Conservation (phyloP, 2,797 vertebrate genomes). For the Falco cherrug region DNA sequence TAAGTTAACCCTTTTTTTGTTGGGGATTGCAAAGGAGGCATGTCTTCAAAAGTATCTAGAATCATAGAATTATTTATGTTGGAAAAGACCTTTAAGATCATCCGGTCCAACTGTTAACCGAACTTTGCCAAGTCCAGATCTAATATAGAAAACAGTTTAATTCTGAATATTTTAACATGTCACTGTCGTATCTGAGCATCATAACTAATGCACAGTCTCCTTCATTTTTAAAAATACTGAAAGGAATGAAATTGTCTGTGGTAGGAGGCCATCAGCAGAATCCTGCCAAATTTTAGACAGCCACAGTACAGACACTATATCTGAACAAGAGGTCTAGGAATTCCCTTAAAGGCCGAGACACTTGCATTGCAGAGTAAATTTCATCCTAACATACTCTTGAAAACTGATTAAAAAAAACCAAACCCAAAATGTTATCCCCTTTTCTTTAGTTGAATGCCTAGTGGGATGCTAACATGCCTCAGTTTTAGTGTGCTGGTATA, state of each 20-base stretch:
- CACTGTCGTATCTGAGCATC: fast-evolving
- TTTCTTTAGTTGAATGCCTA: neutral
- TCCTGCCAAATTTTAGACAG: neutral
- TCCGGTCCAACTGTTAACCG: neutral
- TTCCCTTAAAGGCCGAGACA: neutral
- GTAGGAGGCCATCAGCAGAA: neutral
- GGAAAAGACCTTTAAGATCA: neutral
- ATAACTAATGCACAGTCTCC: neutral
- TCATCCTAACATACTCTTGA: neutral
- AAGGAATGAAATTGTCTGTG: neutral
- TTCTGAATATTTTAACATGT: neutral
- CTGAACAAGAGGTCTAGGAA: neutral
- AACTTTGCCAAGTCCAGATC: neutral
- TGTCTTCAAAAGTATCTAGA: neutral
- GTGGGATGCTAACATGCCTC: neutral
- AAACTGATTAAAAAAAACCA: neutral
- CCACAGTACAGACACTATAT: neutral
- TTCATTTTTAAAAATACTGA: neutral
- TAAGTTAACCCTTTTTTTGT: neutral
- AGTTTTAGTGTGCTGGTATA: neutral
- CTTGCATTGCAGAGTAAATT: neutral
- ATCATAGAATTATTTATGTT: neutral
- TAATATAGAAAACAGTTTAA: neutral
- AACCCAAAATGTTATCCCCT: no score
- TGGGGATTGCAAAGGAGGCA: neutral